Evolutionary conservation across 1,140 invertebrate species (phyloP).

Genomic region (Macrostomum lignano): DNA sequence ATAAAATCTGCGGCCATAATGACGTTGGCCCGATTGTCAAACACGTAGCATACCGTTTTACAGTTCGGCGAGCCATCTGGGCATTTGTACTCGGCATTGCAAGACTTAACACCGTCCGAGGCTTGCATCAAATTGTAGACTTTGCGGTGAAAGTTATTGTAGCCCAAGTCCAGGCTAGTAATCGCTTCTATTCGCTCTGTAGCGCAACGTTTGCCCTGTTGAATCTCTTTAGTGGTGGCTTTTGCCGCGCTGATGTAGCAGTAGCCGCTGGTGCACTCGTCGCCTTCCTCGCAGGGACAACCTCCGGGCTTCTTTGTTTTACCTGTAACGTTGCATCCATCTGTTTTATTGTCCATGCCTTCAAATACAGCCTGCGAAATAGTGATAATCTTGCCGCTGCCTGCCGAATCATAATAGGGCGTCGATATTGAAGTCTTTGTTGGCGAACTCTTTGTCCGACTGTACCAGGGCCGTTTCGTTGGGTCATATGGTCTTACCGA

Average conservation of each 20-base stretch:
- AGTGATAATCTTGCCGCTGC: constrained; percentile 28
- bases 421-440: constrained; percentile 28
- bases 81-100: constrained; percentile 21
- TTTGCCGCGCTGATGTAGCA: constrained; percentile 24
- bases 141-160: constrained; percentile 27
- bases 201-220: constrained; percentile 24
- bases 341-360: constrained; percentile 20
- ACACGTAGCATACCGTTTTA: constrained; percentile 27
- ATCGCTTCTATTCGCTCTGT: constrained; percentile 28
- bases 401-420: constrained; percentile 28
- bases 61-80: constrained; percentile 21
- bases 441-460: constrained; percentile 19
- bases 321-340: constrained; percentile 16
- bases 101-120: constrained; percentile 22
- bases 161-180: constrained; percentile 27
- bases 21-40: constrained; percentile 25
- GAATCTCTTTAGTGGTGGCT: constrained; percentile 14
- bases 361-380: constrained; percentile 30
- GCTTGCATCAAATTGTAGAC: constrained; percentile 26
- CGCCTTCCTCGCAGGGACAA: constrained; percentile 18
- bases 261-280: constrained; percentile 12
- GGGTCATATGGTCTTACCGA: constrained; percentile 25
- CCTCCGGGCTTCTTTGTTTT: constrained; percentile 19
- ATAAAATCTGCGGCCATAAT: constrained; percentile 28
- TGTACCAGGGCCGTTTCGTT: constrained; percentile 26